Evolutionary conservation across 2,888 invertebrate species (phyloP).

Genomic region (Limnephilus marmoratus): DNA sequence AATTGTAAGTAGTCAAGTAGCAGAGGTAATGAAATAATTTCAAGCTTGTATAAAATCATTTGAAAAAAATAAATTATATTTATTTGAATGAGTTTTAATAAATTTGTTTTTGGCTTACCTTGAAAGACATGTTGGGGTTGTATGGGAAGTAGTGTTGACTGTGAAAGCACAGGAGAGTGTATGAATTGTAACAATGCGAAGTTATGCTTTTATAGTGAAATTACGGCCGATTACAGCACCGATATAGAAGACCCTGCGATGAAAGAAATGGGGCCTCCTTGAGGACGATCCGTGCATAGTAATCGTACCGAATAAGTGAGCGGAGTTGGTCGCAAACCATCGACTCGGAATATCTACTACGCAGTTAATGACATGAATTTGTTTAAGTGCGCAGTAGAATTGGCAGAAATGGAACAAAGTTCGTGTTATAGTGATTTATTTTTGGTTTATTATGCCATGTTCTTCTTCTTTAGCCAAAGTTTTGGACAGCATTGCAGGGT

Average conservation of each 20-base stretch:
- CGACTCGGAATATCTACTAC: neutral
- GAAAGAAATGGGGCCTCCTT: slow-evolving; percentile 65
- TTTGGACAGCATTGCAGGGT: no score
- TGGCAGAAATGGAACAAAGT: no score
- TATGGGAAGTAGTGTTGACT: slow-evolving; percentile 63
- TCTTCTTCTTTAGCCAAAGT: no score
- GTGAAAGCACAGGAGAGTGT: slow-evolving; percentile 66
- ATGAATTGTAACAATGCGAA: slow-evolving; percentile 58
- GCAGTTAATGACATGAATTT: neutral
- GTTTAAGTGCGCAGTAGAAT: no score
- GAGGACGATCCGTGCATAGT: slow-evolving; percentile 61
- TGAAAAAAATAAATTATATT: neutral
- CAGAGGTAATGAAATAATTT: neutral
- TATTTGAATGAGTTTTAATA: neutral
- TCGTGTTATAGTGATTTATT: no score
- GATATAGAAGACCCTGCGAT: slow-evolving; percentile 41
- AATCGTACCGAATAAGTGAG: slow-evolving; percentile 53
- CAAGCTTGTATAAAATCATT: neutral
- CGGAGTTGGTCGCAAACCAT: slow-evolving; percentile 31
- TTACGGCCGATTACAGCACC: slow-evolving; percentile 64
- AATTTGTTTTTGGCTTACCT: slow-evolving; percentile 59
- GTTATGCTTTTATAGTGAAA: slow-evolving; percentile 66
- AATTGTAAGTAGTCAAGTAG: neutral
- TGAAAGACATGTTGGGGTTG: slow-evolving; percentile 65
- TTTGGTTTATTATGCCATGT: no score